These are phyloP conservation scores for Sisor rabdophorus DNA, from an alignment of 2,113 vertebrate species.

Conservation along the genomic window DNA sequence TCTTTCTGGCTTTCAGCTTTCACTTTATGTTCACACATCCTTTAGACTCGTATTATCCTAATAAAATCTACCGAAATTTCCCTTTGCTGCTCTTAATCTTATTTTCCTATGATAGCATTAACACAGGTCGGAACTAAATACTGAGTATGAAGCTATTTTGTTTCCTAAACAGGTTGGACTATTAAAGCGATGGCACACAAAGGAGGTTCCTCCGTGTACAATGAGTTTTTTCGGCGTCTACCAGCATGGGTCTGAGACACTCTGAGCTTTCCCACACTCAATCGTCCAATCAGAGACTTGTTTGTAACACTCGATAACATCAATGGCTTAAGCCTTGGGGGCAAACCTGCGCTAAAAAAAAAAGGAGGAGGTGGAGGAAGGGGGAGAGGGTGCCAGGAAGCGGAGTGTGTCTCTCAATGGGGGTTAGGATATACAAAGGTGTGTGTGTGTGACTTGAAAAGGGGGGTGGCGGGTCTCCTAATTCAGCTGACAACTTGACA, in stretches of 20 bases:
- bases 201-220: constrained; percentile 35
- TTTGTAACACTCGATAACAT: constrained; percentile 51
- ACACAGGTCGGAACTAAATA: constrained; percentile 3
- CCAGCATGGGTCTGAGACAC: constrained; percentile 46
- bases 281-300: constrained; percentile 34
- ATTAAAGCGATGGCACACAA: constrained; percentile 34
- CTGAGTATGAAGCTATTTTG: constrained; percentile 22
- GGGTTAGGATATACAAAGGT: constrained; percentile 12
- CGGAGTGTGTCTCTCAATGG: constrained; percentile 34
- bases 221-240: constrained; percentile 39
- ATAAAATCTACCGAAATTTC: constrained; percentile 7
- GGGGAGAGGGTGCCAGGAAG: constrained; percentile 37
- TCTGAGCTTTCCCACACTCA: constrained; percentile 54
- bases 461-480: constrained; percentile 30
- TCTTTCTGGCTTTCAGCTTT: background rate
- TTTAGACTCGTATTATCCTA: too few relatives aligned
- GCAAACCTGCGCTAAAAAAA: constrained; percentile 32
- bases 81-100: background rate
- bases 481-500: constrained; percentile 29
- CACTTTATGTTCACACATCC: background rate
- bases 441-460: constrained; percentile 8
- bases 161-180: constrained; percentile 31
- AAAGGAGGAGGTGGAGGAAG: constrained; percentile 33
- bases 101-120: constrained; percentile 4
- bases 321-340: constrained; percentile 42